Percentiles rank a stretch among this genome's conserved stretches.
phyloP scores from a whole-genome alignment of 1,140 invertebrate genomes.

The Mercenaria mercenaria region DNA sequence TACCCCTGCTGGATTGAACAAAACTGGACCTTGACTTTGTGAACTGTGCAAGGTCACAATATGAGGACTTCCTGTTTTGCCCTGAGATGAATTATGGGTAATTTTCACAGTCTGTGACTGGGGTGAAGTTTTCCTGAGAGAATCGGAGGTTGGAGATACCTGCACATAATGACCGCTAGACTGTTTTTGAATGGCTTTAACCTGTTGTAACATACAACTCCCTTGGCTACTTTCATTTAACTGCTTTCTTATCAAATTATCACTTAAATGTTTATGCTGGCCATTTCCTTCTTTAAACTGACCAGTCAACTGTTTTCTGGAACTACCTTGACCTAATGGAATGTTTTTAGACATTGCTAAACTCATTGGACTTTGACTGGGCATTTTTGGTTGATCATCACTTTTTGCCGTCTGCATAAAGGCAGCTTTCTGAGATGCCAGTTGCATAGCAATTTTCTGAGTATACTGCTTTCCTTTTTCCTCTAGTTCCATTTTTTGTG shows the following conservation, averaged over 20 bases:
- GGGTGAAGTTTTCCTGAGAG: conserved; percentile 45
- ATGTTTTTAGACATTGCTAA: conserved; percentile 54
- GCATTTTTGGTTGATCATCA: neutral
- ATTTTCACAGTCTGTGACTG: conserved; percentile 31
- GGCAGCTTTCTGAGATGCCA: neutral
- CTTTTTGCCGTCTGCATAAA: neutral
- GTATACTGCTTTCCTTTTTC: conserved; percentile 22
- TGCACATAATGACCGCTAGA: neutral
- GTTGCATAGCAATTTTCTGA: conserved; percentile 24
- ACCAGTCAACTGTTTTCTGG: conserved; percentile 9
- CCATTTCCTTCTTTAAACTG: conserved; percentile 18
- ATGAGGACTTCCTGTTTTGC: neutral
- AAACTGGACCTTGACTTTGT: conserved; percentile 29
- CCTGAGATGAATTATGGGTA: conserved; percentile 30
- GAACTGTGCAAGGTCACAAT: neutral
- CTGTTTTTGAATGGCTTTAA: neutral
- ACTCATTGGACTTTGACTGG: conserved; percentile 54
- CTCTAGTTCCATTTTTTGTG: neutral
- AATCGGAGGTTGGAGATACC: neutral
- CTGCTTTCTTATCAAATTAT: conserved; percentile 49
- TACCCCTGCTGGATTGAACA: neutral
- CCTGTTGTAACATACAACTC: neutral
- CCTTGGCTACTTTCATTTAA: conserved; percentile 31
- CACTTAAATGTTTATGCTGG: conserved; percentile 17
- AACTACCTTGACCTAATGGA: conserved; percentile 17